Evolutionary conservation across 2,797 vertebrate species (phyloP), one percentile per base, ranked within the genome.

Genomic region (Enteromius unitaeniatus): DNA sequence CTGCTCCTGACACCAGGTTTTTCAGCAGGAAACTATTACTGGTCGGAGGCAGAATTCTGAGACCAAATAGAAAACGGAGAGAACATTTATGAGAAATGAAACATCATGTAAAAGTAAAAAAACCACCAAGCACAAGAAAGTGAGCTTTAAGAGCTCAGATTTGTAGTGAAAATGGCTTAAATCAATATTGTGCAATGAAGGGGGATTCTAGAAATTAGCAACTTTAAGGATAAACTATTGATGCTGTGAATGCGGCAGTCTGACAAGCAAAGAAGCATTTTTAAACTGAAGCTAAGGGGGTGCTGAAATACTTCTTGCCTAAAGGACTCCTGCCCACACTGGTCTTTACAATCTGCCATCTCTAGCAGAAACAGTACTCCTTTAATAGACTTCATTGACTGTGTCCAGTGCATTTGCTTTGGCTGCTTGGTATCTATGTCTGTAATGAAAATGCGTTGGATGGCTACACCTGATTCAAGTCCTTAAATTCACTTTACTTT

Each of bases 41-140:
- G 86, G 94, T 95, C 26, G 97, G 95, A 0, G 97, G 96, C 42
- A 98, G 88, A 47, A 98, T 98, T 89, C 97, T 98, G 88, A 8
- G 68, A 78, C 60, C 49, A 68, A 77, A 34, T 3, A 79, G n/a
- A 26, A 58, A 70, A 78, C 34, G 31, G 23, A 70, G 53, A 31
- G 1, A 45, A 62, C 23, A 7, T 47, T 42, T 3, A 74, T 73
- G 67, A 80, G 2, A 53, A 69, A 78, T 85, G 42, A 19, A 69
- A 67, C 15, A 14, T 28, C 26, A 49, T 21, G 42, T 67, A 47
- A 47, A n/a, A 82, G 9, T 4, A 86, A 21, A 37, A 51, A 3
- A 93, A 91, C 0, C 92, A 93, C 45, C 92, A 92, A 4, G 93
- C 92, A 93, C 92, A 95, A 89, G 91, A 92, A 83, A n/a, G 6